A percentile compares a stretch with the other conserved stretches of the same genome.
Conservation (phyloP, 1,140 invertebrate species). For the Trachymyrmex septentrionalis region DNA sequence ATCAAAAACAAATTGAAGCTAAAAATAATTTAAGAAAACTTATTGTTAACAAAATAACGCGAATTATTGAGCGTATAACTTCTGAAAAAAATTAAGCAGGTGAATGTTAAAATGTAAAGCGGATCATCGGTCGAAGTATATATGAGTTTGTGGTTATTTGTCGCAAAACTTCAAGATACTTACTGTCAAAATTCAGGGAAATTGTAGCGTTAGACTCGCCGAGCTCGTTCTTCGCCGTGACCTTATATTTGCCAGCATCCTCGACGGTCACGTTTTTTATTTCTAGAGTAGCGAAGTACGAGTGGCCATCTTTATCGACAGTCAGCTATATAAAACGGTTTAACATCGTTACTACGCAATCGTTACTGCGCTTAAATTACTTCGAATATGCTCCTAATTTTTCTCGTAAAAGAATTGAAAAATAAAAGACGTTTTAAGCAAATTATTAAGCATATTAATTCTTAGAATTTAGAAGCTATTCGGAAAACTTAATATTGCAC, state of each 20-base stretch:
- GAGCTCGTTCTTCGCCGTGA: constrained; percentile 98
- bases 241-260: constrained; percentile 99
- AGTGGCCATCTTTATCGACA: constrained; percentile 96
- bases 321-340: constrained; percentile 89
- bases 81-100: constrained; percentile 34
- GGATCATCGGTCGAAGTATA: constrained; percentile 37
- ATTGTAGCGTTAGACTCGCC: constrained; percentile 98
- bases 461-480: background rate
- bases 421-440: background rate
- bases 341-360: background rate
- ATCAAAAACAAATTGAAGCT: constrained; percentile 3
- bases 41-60: background rate
- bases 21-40: background rate
- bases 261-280: constrained; percentile 97
- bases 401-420: background rate
- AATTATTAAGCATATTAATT: background rate
- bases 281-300: constrained; percentile 96
- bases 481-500: background rate
- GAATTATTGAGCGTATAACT: constrained; percentile 10
- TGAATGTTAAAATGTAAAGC: constrained; percentile 39
- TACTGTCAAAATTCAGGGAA: constrained; percentile 99
- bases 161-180: constrained; percentile 86
- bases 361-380: background rate
- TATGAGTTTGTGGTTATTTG: constrained; percentile 9
- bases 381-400: background rate